Percentiles rank a stretch among this genome's conserved stretches.
Evolutionary conservation across 2,797 vertebrate genomes (phyloP).

Genomic region (Platalea minor): DNA sequence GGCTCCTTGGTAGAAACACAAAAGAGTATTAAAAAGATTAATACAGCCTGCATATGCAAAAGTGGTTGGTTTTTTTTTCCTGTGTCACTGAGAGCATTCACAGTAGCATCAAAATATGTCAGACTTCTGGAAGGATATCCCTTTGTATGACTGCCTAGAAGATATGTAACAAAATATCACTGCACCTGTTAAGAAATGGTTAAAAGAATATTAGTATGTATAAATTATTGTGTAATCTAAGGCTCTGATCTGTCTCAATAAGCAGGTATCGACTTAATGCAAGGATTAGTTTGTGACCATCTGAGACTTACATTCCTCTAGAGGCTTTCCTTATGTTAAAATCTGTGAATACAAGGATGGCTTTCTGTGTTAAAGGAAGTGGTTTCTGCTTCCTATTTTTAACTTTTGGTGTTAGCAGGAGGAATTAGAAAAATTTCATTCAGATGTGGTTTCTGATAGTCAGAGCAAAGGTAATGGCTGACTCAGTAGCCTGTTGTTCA

Average conservation of each 20-base stretch:
- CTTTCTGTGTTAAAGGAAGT: neutral
- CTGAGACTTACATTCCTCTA: neutral
- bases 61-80: neutral
- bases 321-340: neutral
- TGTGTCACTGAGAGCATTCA: neutral
- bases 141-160: neutral
- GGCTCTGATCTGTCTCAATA: neutral
- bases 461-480: neutral
- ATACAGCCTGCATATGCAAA: neutral
- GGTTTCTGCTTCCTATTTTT: neutral
- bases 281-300: neutral
- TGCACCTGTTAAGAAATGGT: neutral
- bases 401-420: neutral
- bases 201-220: neutral
- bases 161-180: neutral
- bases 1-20: slow-evolving; percentile 2
- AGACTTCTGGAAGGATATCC: neutral
- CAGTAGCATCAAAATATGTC: neutral
- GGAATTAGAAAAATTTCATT: neutral
- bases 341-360: neutral
- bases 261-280: neutral
- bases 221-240: neutral
- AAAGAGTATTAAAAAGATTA: slow-evolving; percentile 3
- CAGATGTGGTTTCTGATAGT: neutral
- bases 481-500: fast-evolving